These are phyloP conservation scores for Syrrhaptes paradoxus DNA, from an alignment of 2,113 vertebrate species.

Conservation along the genomic window DNA sequence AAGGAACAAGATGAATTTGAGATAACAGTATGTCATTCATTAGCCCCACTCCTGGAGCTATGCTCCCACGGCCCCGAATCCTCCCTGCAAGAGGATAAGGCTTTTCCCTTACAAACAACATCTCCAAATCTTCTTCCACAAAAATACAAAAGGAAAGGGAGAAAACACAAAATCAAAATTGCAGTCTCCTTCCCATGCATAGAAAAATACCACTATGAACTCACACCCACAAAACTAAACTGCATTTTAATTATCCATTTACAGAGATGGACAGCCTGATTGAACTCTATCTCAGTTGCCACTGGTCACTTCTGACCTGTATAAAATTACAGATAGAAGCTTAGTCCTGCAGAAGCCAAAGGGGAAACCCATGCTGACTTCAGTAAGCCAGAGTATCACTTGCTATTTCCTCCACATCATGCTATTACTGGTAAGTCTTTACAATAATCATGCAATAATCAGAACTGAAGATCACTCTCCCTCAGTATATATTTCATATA, in stretches of 20 bases:
- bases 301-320: not conserved
- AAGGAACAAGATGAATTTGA: constrained; percentile 72
- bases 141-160: not conserved
- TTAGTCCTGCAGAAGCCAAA: not conserved
- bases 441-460: not conserved
- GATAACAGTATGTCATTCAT: not conserved
- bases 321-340: not conserved
- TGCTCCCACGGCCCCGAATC: fast-evolving
- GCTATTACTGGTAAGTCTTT: not conserved
- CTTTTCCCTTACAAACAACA: not conserved
- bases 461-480: not conserved
- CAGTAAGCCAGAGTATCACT: not conserved
- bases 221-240: not conserved
- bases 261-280: not conserved
- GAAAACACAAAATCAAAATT: not conserved
- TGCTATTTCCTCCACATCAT: not conserved
- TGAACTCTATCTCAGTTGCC: not conserved
- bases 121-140: not conserved
- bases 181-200: not conserved
- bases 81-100: not conserved
- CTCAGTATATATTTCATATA: not conserved
- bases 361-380: not conserved
- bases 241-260: constrained; percentile 1
- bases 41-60: not conserved
- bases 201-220: not conserved